Conservation (phyloP, 2,888 invertebrate species). For the Andricus quercusramuli region DNA sequence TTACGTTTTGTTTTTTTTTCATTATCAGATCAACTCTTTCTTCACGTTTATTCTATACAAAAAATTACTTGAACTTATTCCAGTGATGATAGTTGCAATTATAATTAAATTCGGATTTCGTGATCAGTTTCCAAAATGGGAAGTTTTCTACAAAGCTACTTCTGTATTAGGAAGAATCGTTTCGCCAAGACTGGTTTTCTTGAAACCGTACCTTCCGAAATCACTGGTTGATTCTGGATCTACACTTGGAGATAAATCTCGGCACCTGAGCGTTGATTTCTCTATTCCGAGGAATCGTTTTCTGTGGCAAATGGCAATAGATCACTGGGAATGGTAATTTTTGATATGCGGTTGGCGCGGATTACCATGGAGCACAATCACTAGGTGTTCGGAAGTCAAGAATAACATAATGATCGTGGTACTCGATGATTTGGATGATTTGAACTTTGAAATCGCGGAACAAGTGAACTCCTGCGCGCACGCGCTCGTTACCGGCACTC, state of each 20-base stretch:
- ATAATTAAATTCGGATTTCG: not conserved
- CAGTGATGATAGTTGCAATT: not conserved
- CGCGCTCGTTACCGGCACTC: slow-evolving; percentile 60
- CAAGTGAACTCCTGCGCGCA: slow-evolving; percentile 48
- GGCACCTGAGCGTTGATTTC: slow-evolving; percentile 21
- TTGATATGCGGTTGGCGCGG: not conserved
- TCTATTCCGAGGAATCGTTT: slow-evolving; percentile 15
- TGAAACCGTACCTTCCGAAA: slow-evolving; percentile 21
- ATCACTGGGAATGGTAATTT: slow-evolving; percentile 5
- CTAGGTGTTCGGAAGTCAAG: not conserved
- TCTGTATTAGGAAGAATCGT: slow-evolving; percentile 7
- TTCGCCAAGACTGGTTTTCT: not conserved
- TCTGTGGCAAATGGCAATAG: not conserved
- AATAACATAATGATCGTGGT: not conserved
- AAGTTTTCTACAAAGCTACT: not conserved
- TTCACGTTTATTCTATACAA: too few species aligned
- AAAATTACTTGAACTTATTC: not conserved
- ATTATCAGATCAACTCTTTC: not conserved
- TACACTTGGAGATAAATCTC: slow-evolving; percentile 6
- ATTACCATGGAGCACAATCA: slow-evolving; percentile 1
- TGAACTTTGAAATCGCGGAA: slow-evolving; percentile 8
- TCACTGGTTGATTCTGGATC: slow-evolving; percentile 17
- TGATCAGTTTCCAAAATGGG: not conserved
- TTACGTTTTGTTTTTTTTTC: not conserved
- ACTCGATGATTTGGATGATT: slow-evolving; percentile 23